These are phyloP conservation scores for Steinernema carpocapsae DNA, from an alignment of 2,888 invertebrate genomes.

Conservation along the genomic window DNA sequence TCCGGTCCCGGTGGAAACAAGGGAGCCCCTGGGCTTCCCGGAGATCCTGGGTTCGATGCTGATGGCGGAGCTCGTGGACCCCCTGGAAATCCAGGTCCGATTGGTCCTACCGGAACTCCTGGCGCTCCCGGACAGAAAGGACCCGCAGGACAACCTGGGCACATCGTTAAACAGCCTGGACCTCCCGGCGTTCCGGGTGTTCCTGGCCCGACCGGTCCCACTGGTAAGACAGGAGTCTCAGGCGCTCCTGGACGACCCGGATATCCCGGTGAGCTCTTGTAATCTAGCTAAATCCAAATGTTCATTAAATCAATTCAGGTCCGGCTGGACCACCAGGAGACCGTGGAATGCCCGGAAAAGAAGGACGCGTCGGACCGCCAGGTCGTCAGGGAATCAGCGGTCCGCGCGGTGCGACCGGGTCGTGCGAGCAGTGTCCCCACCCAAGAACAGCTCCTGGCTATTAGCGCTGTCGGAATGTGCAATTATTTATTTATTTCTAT, in stretches of 20 bases:
- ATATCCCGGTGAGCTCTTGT: conserved; percentile 39
- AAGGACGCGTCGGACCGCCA: conserved; percentile 51
- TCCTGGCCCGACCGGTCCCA: conserved; percentile 42
- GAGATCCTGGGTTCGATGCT: conserved; percentile 26
- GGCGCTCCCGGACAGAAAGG: conserved; percentile 6
- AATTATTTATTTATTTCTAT: neutral
- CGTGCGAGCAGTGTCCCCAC: conserved; percentile 56
- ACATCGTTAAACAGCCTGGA: conserved; percentile 21
- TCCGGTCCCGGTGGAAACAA: neutral
- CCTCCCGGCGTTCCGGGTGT: conserved; percentile 21
- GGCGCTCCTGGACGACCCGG: conserved; percentile 44
- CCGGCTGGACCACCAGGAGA: conserved; percentile 53
- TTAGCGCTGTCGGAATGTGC: conserved; percentile 35
- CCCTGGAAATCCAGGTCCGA: neutral
- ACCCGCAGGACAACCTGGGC: conserved; percentile 18
- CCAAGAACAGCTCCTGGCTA: conserved; percentile 60
- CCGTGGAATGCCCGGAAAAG: conserved; percentile 49
- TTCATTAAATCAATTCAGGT: conserved; percentile 30
- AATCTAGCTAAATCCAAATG: neutral
- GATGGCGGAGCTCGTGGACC: conserved; percentile 20
- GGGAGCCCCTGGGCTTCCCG: conserved; percentile 2
- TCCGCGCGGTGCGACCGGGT: conserved; percentile 50
- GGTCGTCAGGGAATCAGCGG: conserved; percentile 46
- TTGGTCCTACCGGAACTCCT: conserved; percentile 1
- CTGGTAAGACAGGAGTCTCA: conserved; percentile 42